Evolutionary conservation across 92 coral and sea anemone genomes (phyloP), one percentile per base, ranked within the genome.

Genomic region (Epizoanthus rinbou): DNA sequence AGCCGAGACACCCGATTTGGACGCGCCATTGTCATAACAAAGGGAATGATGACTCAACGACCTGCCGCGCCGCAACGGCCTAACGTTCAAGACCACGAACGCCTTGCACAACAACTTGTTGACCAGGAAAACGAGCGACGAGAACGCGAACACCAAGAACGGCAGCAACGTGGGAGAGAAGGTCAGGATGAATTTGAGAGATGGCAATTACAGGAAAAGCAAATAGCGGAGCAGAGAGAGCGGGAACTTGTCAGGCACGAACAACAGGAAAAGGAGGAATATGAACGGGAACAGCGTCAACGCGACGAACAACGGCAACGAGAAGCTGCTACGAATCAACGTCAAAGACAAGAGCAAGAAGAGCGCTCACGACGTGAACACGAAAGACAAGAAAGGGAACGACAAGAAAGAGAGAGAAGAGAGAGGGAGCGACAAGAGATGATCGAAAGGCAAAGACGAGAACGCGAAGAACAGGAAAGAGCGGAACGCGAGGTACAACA

Each of bases 1-100:
- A 91, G 89, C 70, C 91, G 91, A 2, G 84, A 91, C 60, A 86
- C 94, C 5, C 92, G 89, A 37, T 85, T 52, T 11, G 98, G 98
- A 0, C 91, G 98, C 28, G 90, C 90, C 43, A 93, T 93, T 33
- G 93, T 91, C 76, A 59, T 93, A 35, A 90, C 71, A 41, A 86
- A 86, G 31, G 86, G 93, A 8, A 57, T 70, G 65, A 16, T 63
- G 17, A 73, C 47, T 11, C 68, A 82, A 74, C 80, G 83, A 62
- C 50, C 76, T 67, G 14, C 91, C 21, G 73, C 69, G 76, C 52
- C 72, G 15, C 76, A 67, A 10, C 74, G 86, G 14, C 81, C 84
- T 31, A 68, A 54, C 19, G 80, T 57, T 28, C 78, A 62, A 56
- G 94, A 91, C n/a, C 86, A 80, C 72, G 93, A 92, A 17, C 86